These are phyloP conservation scores for Nerophis lumbriciformis DNA, from an alignment of 2,113 vertebrate genomes.

Conservation along the genomic window DNA sequence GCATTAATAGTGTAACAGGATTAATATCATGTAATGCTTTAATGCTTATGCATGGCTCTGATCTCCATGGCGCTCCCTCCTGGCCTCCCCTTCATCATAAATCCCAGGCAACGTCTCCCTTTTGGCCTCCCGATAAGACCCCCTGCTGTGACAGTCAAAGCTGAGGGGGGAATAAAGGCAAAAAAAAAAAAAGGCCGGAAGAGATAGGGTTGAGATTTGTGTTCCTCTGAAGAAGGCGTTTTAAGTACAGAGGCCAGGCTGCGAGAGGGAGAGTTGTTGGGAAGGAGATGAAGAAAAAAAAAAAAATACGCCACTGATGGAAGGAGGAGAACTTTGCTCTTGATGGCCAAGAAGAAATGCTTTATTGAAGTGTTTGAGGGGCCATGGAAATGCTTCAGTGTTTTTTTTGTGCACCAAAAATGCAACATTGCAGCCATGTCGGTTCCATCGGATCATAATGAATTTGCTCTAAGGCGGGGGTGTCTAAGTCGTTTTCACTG, in stretches of 20 bases:
- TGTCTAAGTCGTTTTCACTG: no score
- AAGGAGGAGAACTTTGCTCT: background rate
- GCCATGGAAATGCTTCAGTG: no score
- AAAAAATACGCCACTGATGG: constrained; percentile 58
- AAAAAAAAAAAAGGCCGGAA: constrained; percentile 80
- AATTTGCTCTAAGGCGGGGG: no score
- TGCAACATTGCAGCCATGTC: no score
- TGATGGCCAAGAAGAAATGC: no score
- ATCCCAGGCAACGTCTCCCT: constrained; percentile 86
- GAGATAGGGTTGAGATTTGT: constrained; percentile 88
- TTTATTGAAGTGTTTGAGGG: background rate
- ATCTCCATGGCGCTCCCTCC: constrained; percentile 79
- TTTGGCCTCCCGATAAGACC: constrained; percentile 90
- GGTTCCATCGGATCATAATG: no score
- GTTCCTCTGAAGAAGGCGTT: constrained; percentile 78
- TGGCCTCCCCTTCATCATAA: constrained; percentile 81
- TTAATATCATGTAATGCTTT: constrained; percentile 99
- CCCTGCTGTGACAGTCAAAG: constrained; percentile 84
- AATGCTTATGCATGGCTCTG: constrained; percentile 94
- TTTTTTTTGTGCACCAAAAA: no score
- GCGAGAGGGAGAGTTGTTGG: constrained; percentile 74
- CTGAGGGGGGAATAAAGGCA: constrained; percentile 40
- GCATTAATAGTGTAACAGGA: constrained; percentile 92
- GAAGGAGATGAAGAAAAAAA: constrained; percentile 60
- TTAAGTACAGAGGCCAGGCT: constrained; percentile 51